A percentile compares a stretch with the other conserved stretches of the same genome.
These are phyloP conservation scores for Acrocyrtus sp. DNA, from an alignment of 2,888 invertebrate species.

Conservation along the genomic window DNA sequence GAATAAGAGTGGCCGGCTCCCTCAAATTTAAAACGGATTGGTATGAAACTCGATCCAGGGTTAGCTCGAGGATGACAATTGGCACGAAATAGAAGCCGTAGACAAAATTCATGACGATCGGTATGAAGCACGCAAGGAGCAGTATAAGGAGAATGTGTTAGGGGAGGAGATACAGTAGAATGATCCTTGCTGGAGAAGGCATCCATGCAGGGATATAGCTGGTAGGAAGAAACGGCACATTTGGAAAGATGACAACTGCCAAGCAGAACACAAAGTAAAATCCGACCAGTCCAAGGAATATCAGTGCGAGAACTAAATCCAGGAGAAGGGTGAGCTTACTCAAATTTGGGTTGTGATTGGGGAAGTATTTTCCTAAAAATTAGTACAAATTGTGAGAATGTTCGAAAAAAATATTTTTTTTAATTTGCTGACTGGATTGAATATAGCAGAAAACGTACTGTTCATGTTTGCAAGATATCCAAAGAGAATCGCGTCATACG, in stretches of 20 bases:
- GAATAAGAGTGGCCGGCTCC: background rate
- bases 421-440: too few species aligned
- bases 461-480: too few species aligned
- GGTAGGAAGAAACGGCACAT: background rate
- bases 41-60: background rate
- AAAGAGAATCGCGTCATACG: too few species aligned
- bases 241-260: background rate
- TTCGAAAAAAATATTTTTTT: too few species aligned
- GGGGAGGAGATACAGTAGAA: background rate
- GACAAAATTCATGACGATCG: background rate
- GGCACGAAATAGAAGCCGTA: slow-evolving; percentile 2
- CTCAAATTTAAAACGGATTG: background rate
- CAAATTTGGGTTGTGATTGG: too few species aligned
- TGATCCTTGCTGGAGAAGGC: background rate
- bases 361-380: too few species aligned
- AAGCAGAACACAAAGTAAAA: background rate
- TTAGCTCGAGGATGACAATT: background rate
- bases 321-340: too few species aligned
- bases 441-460: too few species aligned
- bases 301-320: too few species aligned
- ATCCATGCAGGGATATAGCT: background rate
- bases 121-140: background rate
- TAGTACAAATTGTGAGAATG: too few species aligned
- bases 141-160: too few species aligned
- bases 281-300: too few species aligned